Percentiles rank a stretch among this genome's conserved stretches.
Evolutionary conservation across 2,113 vertebrate species (phyloP).

Genomic region (Gambusia holbrooki): DNA sequence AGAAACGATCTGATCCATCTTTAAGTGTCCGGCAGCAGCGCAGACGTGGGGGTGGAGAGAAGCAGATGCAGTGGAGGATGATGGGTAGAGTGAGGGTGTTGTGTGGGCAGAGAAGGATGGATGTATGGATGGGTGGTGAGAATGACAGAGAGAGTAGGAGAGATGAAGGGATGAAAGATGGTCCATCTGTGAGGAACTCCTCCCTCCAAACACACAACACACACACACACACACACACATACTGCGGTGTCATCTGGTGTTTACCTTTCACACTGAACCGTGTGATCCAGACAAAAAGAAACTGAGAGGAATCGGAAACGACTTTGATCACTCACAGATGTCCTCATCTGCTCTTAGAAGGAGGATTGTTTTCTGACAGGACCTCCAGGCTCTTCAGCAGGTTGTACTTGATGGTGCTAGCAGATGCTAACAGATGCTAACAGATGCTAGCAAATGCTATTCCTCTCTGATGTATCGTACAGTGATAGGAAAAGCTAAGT

Average conservation of each 20-base stretch:
- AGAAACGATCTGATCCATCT: conserved; percentile 25
- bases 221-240: neutral
- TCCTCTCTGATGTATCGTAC: neutral
- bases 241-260: conserved; percentile 27
- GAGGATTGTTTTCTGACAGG: neutral
- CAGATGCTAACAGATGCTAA: neutral
- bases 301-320: conserved; percentile 10
- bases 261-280: conserved; percentile 14
- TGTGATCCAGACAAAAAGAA: conserved; percentile 11
- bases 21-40: conserved; percentile 9
- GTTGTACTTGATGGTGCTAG: too few species aligned
- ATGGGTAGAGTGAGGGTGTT: conserved; percentile 31
- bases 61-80: conserved; percentile 33
- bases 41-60: conserved; percentile 20
- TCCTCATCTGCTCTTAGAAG: neutral
- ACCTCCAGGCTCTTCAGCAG: neutral
- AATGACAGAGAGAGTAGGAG: conserved; percentile 19
- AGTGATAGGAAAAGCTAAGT: neutral
- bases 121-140: conserved; percentile 16
- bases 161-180: conserved; percentile 49
- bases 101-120: conserved; percentile 50
- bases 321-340: neutral
- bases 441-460: neutral
- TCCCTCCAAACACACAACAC: conserved; percentile 1
- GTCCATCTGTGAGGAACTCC: conserved; percentile 45